Evolutionary conservation across 2,888 invertebrate genomes (phyloP).

Genomic region (Cantharis flavilabris): DNA sequence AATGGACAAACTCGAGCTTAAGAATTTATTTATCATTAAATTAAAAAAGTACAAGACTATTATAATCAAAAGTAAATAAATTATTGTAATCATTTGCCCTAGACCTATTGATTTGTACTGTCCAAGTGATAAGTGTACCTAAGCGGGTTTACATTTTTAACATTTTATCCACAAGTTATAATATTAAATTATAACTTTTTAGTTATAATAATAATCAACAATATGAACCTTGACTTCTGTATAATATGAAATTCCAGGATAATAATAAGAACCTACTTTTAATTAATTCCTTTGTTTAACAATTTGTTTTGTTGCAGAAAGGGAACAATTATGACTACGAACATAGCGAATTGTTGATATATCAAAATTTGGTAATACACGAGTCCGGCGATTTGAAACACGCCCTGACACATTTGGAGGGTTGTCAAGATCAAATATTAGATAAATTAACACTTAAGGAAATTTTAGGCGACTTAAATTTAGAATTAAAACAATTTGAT

Average conservation of each 20-base stretch:
- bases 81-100: neutral
- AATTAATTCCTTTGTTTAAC: neutral
- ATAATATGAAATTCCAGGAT: neutral
- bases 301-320: constrained; percentile 40
- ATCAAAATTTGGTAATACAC: constrained; percentile 95
- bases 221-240: neutral
- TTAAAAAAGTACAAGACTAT: neutral
- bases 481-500: constrained; percentile 64
- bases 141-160: neutral
- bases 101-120: neutral
- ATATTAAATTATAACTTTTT: neutral
- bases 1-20: neutral
- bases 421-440: constrained; percentile 87
- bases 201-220: neutral
- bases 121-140: neutral
- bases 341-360: constrained; percentile 94
- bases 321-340: constrained; percentile 81
- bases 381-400: constrained; percentile 88
- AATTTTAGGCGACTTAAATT: constrained; percentile 80
- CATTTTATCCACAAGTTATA: neutral
- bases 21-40: neutral
- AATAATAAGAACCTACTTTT: neutral
- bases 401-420: constrained; percentile 86
- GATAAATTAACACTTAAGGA: constrained; percentile 94
- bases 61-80: neutral